Evolutionary conservation across 1,140 invertebrate species (phyloP), one percentile per base, ranked within the genome.

Genomic region (Pachyrhynchus sulphureomaculatus): DNA sequence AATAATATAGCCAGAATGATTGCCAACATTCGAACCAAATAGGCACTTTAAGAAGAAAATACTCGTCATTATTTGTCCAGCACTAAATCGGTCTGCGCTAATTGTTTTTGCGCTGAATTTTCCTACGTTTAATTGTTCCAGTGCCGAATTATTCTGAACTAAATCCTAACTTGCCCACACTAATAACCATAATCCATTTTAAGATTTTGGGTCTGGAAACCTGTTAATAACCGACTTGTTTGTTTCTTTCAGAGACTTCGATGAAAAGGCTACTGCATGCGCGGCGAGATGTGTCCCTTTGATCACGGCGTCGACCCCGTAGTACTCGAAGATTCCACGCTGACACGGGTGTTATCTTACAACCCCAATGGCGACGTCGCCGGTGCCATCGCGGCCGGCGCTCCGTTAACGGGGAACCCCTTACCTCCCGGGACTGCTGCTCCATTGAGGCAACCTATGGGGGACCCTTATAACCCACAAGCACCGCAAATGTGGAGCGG

Each of bases 301-400:
- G 95, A 98, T 80, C 95, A 98, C 79, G 95, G 96, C 12, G 83
- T 85, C 2, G 95, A 98, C 79, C 95, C 95, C 1, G 91, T 98
- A 0, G 91, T 98, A 2, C 79, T 98, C 12, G 94, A 98, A 72
- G 92, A 95, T 76, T 84, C 91, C 4, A 78, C 83, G 17, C 64
- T 85, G 1, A 82, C 80, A 58, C 73, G 78, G 3, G 82, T 85
- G 23, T 70, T 86, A 32, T 80, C 79, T 2, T 85, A 83, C 63
- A 78, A 80, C 21, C 81, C 82, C 4, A 81, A 82, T 62, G 73
- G 77, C 17, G 64, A 75, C 47, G 77, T 78, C 2, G 26, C 62
- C 3, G 55, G 49, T 10, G 36, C 36, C 6, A n/a, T 58, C 18
- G 44, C 48, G 9, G 20, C 49, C 8, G 61, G 60, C 3, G 42